Evolutionary conservation across 2,888 invertebrate genomes (phyloP), one percentile per base, ranked within the genome.

Genomic region (Hypselothyrea guttata): DNA sequence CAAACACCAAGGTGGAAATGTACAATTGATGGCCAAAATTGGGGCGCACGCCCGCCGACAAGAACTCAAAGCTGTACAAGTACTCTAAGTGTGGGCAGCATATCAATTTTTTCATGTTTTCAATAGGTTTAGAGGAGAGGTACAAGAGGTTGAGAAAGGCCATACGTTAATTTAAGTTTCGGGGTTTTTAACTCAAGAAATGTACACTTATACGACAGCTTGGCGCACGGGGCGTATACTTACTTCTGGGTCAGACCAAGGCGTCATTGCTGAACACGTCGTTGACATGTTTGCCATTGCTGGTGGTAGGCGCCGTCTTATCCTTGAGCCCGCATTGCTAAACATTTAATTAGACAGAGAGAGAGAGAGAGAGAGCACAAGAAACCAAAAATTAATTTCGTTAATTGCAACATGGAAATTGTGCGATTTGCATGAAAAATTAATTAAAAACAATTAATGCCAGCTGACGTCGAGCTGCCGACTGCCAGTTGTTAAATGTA

Each of bases 321-420:
- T 90, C 89, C 67, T 89, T 89, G 54, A 88, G 75, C 40, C 87
- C 87, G 65, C 89, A 90, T 86, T 90, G 89, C 89, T 90, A 48
- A 41, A 53, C 52, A 52, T 44, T 37, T 38, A 74, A 70, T 74
- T 59, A 53, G 61, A 54, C 33, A 0, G 7, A 16, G 16, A 16
- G 13, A 15, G 9, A 37, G 16, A 5, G 9, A 8, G 15, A 16
- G 35, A n/a, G n/a, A n/a, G n/a, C n/a, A n/a, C n/a, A n/a, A n/a
- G n/a, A n/a, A n/a, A n/a, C 46, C 44, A 51, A 55, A 57, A 57
- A 62, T 71, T 73, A 74, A 77, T 55, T 67, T 76, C 73, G 71
- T 60, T 71, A 78, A 64, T 65, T 69, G 73, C 70, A 79, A 75
- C 60, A 67, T 63, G 67, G 71, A 82, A 60, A 66, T 67, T 61